A percentile compares a stretch with the other conserved stretches of the same genome.
phyloP scores from a whole-genome alignment of 2,797 vertebrate genomes.

The Acestrorhynchus altus region DNA sequence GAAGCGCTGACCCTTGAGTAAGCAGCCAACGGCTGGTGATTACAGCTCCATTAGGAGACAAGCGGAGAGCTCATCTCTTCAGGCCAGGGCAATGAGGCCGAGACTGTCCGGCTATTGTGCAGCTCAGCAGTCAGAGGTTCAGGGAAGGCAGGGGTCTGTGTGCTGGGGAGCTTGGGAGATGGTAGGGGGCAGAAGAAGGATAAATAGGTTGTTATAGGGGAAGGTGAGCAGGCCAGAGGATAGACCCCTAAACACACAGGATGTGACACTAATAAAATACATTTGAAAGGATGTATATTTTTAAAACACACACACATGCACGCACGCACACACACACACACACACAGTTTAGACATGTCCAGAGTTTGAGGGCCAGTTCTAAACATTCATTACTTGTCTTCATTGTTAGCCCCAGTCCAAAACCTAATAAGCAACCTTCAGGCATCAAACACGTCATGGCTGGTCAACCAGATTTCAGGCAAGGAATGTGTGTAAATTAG shows the following conservation, averaged over 20 bases:
- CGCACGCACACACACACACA: no score
- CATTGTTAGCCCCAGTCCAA: not conserved
- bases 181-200: conserved; percentile 5
- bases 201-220: not conserved
- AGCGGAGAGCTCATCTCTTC: conserved; percentile 67
- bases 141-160: conserved; percentile 37
- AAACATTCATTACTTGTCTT: not conserved
- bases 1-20: conserved; percentile 58
- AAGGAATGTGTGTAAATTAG: not conserved
- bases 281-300: no score
- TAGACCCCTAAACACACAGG: conserved; percentile 23
- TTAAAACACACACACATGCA: no score
- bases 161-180: conserved; percentile 6
- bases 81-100: conserved; percentile 59
- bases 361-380: no score
- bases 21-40: conserved; percentile 65
- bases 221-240: conserved; percentile 27
- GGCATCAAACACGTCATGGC: not conserved
- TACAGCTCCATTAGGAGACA: conserved; percentile 71
- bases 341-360: no score
- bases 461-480: not conserved
- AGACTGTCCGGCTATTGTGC: conserved; percentile 63
- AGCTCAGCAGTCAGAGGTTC: conserved; percentile 43
- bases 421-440: not conserved
- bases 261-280: no score